These are phyloP conservation scores for Agriopis aurantiaria DNA, from an alignment of 2,888 invertebrate species.

Conservation along the genomic window DNA sequence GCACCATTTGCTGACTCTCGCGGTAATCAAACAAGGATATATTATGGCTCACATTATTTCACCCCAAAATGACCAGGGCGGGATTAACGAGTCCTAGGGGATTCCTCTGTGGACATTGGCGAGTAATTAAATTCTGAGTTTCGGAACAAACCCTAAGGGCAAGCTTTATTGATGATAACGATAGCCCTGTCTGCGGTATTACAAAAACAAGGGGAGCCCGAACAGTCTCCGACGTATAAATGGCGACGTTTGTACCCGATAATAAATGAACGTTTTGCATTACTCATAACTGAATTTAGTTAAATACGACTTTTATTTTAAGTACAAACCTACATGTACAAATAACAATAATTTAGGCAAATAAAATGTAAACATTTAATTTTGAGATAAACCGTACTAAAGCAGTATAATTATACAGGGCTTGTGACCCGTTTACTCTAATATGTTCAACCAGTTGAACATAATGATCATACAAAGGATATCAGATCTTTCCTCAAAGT, in stretches of 20 bases:
- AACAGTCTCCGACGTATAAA: conserved; percentile 31
- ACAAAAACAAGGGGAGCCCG: conserved; percentile 59
- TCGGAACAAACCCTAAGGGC: conserved; percentile 45
- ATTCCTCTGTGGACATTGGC: conserved; percentile 60
- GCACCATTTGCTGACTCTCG: neutral
- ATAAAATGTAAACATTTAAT: no score
- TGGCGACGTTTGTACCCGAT: conserved; percentile 11
- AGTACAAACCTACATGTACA: no score
- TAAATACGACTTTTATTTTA: neutral
- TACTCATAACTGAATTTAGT: neutral
- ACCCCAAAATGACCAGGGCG: conserved; percentile 32
- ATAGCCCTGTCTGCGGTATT: conserved; percentile 52
- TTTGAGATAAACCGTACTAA: no score
- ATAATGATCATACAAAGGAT: no score
- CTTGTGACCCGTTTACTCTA: no score
- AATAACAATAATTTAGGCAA: no score
- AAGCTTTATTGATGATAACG: conserved; percentile 57
- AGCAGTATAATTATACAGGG: no score
- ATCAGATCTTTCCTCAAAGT: no score
- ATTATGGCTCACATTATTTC: conserved; percentile 39
- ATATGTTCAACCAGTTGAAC: no score
- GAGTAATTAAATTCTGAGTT: conserved; percentile 77
- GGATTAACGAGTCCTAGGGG: conserved; percentile 52
- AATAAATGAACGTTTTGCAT: neutral
- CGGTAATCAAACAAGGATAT: conserved; percentile 31